Evolutionary conservation across 2,888 invertebrate genomes (phyloP).

Genomic region (Automeris io): DNA sequence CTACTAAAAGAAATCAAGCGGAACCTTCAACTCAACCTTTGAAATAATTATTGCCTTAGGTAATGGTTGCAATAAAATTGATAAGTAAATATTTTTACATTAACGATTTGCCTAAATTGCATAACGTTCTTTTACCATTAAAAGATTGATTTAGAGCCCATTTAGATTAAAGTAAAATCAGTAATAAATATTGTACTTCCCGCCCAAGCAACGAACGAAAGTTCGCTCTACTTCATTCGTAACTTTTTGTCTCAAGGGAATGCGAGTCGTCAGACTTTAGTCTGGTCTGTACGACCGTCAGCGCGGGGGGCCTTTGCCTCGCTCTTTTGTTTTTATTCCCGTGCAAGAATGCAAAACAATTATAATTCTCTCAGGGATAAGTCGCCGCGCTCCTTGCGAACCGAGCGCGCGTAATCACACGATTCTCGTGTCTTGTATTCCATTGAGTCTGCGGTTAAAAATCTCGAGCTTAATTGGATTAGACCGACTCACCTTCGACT

Average conservation of each 20-base stretch:
- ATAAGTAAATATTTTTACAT: too few species aligned
- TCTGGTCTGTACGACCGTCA: slow-evolving; percentile 55
- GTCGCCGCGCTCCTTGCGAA: slow-evolving; percentile 56
- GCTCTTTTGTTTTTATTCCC: slow-evolving; percentile 73
- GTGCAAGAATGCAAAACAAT: slow-evolving; percentile 77
- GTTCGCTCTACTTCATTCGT: slow-evolving; percentile 59
- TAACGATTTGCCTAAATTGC: too few species aligned
- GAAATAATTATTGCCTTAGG: slow-evolving; percentile 4
- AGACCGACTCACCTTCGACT: slow-evolving; percentile 22
- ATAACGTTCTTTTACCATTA: too few species aligned
- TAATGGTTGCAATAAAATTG: too few species aligned
- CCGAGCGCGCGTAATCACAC: slow-evolving; percentile 56
- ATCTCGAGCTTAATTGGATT: slow-evolving; percentile 54
- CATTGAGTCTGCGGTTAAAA: slow-evolving; percentile 60
- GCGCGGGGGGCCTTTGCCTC: slow-evolving; percentile 62
- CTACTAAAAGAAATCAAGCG: too few species aligned
- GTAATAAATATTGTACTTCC: slow-evolving; percentile 22
- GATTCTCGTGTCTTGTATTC: slow-evolving; percentile 47
- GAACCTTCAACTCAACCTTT: too few species aligned
- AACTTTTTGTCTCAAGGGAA: slow-evolving; percentile 69
- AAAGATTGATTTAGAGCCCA: too few species aligned
- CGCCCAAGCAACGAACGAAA: slow-evolving; percentile 32
- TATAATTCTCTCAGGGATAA: slow-evolving; percentile 72
- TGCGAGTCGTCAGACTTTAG: slow-evolving; percentile 72
- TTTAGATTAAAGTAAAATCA: too few species aligned